These are phyloP conservation scores for Electrophaes corylata DNA, from an alignment of 2,888 invertebrate species.

Conservation along the genomic window DNA sequence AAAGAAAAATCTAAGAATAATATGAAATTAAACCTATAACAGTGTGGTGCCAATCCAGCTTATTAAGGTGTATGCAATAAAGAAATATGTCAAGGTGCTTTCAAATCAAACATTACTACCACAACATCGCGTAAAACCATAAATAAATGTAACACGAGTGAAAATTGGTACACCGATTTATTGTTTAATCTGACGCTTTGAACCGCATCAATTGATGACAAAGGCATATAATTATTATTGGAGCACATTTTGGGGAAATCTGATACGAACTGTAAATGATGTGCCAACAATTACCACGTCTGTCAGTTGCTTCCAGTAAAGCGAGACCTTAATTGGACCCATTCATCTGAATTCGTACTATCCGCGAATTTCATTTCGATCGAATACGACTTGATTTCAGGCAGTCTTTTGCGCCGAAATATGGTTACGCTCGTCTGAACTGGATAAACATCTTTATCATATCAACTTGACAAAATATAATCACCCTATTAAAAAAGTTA, in stretches of 20 bases:
- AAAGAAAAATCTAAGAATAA: no score
- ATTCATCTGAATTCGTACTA: conserved; percentile 28
- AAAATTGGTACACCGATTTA: background rate
- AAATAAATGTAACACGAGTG: background rate
- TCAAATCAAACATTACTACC: background rate
- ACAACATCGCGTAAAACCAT: background rate
- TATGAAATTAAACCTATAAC: no score
- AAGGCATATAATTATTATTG: conserved; percentile 19
- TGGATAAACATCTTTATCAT: background rate
- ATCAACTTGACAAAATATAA: background rate
- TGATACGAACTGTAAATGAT: conserved; percentile 31
- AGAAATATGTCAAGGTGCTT: no score
- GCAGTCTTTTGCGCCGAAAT: conserved; percentile 11
- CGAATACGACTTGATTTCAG: conserved; percentile 21
- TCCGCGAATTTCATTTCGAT: conserved; percentile 26
- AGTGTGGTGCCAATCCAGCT: no score
- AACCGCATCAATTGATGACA: conserved; percentile 15
- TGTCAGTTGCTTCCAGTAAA: conserved; percentile 27
- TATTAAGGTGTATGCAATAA: no score
- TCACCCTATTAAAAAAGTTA: background rate
- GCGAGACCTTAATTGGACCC: conserved; percentile 31
- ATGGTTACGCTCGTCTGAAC: conserved; percentile 4
- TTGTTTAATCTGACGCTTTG: conserved; percentile 6
- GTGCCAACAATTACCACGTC: conserved; percentile 33
- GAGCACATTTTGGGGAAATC: conserved; percentile 18